Base-by-base conservation (phyloP, 2,797 vertebrate genomes). In the Pogoniulus pusillus region DNA sequence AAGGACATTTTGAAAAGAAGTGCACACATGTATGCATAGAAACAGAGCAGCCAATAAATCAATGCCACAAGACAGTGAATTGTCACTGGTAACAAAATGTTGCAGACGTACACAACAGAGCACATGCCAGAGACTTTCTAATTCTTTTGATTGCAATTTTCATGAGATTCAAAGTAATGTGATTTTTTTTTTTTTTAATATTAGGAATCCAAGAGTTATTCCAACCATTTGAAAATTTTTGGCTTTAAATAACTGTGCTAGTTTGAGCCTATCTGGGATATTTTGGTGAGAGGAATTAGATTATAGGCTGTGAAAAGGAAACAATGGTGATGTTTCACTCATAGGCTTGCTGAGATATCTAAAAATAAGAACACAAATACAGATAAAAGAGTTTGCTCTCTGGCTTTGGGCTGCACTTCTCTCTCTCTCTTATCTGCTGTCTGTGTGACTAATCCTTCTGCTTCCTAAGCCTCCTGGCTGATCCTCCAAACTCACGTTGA, bases 81-180 rank as follows among this genome's bases (percentile, higher is more conserved):
- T 41, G 47, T 34, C 57, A 54, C 43, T 37, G 27, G 32, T 54
- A 58, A 81, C 8, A 68, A 70, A 77, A 64, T 27, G 41, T 1
- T 64, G 34, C 86, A 71, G 29, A 55, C 8, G 18, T 4, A 39
- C 16, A 49, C 34, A 68, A 68, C 15, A 34, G 3, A 35, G 6
- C 8, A 47, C 26, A 39, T 32, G 45, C 5, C 54, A 80, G 75
- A 77, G 63, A 73, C 2, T 17, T 54, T 47, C 27, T 20, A 68
- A 32, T 54, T 63, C 22, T 74, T 91, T 86, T 66, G 24, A 72
- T 5, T 70, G 39, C 9, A 85, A 30, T 69, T 95, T 84, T 85
- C 72, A 79, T 88, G 35, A 84, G 15, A 12, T 80, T 90, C 13
- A 87, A 78, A 82, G 71, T 71, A 47, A 65, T 85, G 77, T 90